phyloP scores from a whole-genome alignment of 2,797 vertebrate species.

The Picus viridis region DNA sequence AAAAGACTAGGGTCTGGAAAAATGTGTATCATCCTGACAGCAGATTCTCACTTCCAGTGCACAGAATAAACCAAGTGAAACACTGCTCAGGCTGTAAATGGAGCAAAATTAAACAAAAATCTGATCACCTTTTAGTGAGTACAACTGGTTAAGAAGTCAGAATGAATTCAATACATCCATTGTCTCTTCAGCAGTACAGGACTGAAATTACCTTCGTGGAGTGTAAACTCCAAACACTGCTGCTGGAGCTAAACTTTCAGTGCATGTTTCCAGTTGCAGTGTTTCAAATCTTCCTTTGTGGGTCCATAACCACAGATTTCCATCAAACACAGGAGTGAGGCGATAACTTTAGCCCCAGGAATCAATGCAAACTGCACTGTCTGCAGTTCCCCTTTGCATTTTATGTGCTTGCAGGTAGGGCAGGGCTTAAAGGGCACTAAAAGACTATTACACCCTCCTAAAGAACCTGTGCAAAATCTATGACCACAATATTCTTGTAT shows the following conservation, averaged over 20 bases:
- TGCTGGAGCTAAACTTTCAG: neutral
- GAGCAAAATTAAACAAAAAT: neutral
- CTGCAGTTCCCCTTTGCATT: neutral
- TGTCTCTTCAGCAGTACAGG: neutral
- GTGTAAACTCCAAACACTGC: neutral
- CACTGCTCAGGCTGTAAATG: slow-evolving; percentile 7
- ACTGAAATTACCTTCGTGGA: neutral
- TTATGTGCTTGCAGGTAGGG: slow-evolving; percentile 12
- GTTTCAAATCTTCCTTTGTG: neutral
- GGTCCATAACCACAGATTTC: neutral
- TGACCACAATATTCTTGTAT: slow-evolving; percentile 52
- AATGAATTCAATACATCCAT: neutral
- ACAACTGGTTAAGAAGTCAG: neutral
- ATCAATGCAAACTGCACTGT: neutral
- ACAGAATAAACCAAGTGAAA: neutral
- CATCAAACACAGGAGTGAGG: neutral
- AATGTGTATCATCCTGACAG: neutral
- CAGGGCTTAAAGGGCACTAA: neutral
- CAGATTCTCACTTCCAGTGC: neutral
- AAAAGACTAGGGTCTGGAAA: neutral
- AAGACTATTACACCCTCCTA: neutral
- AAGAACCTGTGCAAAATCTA: neutral
- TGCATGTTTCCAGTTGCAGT: neutral
- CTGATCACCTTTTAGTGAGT: neutral
- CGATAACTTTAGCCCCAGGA: neutral